Evolutionary conservation across 2,113 vertebrate genomes (phyloP), one percentile per base, ranked within the genome.

Genomic region (Bucco capensis): DNA sequence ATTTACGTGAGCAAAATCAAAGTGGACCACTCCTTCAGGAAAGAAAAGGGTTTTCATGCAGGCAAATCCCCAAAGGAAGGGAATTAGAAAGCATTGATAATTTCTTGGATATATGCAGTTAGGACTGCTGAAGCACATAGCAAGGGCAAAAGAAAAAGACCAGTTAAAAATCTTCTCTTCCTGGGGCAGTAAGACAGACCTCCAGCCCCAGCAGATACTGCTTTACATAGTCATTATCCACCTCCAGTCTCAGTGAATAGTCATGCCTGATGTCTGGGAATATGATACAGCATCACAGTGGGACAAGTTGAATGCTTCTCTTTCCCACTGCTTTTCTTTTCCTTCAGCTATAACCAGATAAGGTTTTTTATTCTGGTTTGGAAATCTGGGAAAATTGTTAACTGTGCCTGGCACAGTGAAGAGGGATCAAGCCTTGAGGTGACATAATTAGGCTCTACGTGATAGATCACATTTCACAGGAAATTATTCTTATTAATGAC

Each of bases 261-360:
- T 12, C 42, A 25, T 5, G 5, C 1, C 17, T 4, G 12, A 19
- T 3, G 12, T 3, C 10, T 1, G 25, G 57, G 46, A 53, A 35
- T 5, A 44, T 1, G 0, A 6, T 8, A 28, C 22, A 31, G 7
- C 61, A 24, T 10, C 2, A 1, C 31, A 8, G 3, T 3, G 14
- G 19, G 10, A 82, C 0, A 0, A 56, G 3, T 2, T 9, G 12
- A 25, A 33, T 6, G 25, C 19, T 71, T 21, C 30, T 28, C 13
- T 35, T 56, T 8, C 4, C 60, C 38, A 25, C 6, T 28, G 33
- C 22, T 83, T 54, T 44, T 6, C 22, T 44, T 19, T 31, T 16
- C n/a, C 42, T 58, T 37, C 42, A 23, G 0, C 22, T 50, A 12
- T 8, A 71, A 31, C 3, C 60, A 61, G 27, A 11, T 12, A 3